These are phyloP conservation scores for Tetraodon nigroviridis DNA, from an alignment of 2,113 vertebrate genomes.

Conservation along the genomic window DNA sequence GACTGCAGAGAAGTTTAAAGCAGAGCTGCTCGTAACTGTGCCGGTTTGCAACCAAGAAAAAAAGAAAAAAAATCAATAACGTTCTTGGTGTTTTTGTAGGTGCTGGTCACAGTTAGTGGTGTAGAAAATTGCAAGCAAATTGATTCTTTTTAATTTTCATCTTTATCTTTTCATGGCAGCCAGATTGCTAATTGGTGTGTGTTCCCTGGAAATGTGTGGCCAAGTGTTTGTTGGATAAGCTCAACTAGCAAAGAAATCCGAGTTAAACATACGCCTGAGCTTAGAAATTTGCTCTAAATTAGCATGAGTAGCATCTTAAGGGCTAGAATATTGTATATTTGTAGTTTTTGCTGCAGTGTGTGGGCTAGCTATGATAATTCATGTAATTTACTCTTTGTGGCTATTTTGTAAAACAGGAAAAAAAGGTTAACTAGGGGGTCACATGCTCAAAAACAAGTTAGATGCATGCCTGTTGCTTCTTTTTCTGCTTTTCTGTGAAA, in stretches of 20 bases:
- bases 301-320: background rate
- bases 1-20: constrained; percentile 4
- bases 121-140: constrained; percentile 58
- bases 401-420: too few relatives aligned
- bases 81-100: constrained; percentile 24
- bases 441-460: too few relatives aligned
- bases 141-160: constrained; percentile 41
- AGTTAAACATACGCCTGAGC: constrained; percentile 34
- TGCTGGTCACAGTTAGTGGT: constrained; percentile 45
- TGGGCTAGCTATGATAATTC: too few relatives aligned
- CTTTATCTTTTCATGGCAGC: constrained; percentile 46
- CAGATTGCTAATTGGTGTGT: constrained; percentile 44
- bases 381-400: too few relatives aligned
- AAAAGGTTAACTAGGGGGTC: too few relatives aligned
- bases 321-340: background rate
- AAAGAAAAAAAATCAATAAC: constrained; percentile 9
- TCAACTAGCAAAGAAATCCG: constrained; percentile 27
- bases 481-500: background rate
- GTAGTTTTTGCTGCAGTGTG: background rate
- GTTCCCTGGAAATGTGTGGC: background rate
- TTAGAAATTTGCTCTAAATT: constrained; percentile 34
- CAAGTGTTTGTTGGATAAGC: constrained; percentile 44
- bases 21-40: constrained; percentile 9
- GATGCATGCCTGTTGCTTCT: too few relatives aligned
- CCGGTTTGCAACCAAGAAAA: background rate